Evolutionary conservation across 35 echinoderm and acorn worm genomes (phyloP), one percentile per base, ranked within the genome.

Genomic region (Apostichopus japonicus): DNA sequence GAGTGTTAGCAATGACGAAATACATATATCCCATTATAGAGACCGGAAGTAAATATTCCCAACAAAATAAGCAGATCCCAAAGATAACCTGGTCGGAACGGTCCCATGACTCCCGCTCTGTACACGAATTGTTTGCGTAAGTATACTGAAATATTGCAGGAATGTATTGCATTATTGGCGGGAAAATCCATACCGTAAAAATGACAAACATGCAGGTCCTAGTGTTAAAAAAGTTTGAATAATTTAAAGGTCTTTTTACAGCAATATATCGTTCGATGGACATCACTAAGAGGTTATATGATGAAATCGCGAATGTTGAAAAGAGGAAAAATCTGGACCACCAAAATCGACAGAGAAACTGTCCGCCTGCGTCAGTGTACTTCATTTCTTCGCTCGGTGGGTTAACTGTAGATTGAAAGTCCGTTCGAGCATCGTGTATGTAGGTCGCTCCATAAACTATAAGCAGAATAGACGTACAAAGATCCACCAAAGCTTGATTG

Each of bases 231-330:
- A 57, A 88, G 1, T 75, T 88, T 15, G 91, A 59, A 87, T 95
- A 95, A 14, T 90, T 93, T 17, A 95, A 67, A 24, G 94, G 94
- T 52, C 72, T 72, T 67, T 87, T 92, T 7, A 95, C 90, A 6
- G 94, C 94, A 1, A 95, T 82, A 79, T 93, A 95, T 17, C 94
- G 16, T 65, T 95, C 94, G n/a, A 95, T 27, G 11, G 94, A 87
- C 91, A 95, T 89, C 23, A 77, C 44, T 15, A 83, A 89, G 16
- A 95, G 86, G 80, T 95, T 95, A 75, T 87, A 93, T 9, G 91
- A 87, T 15, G 94, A 95, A 9, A 92, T 92, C n/a, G 79, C 86
- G 25, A 95, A 95, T 44, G 76, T 93, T 10, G 91, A 58, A 53
- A 92, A 95, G 15, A 95, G 86, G 23, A 90, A 89, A 33, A 93